phyloP scores from a whole-genome alignment of 2,113 vertebrate genomes.

The Aix galericulata region DNA sequence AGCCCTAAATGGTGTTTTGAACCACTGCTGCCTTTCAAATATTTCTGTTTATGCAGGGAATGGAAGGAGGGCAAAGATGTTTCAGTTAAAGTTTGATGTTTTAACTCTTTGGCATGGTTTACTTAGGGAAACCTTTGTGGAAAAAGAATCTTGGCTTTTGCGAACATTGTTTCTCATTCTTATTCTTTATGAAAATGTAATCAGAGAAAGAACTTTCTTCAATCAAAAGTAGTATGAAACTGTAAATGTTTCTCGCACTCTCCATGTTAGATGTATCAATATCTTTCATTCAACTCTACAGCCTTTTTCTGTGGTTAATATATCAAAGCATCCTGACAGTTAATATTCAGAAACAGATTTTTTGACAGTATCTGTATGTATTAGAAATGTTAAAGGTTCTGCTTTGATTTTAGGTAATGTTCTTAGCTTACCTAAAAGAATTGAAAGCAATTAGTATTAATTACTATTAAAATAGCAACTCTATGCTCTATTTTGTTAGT shows the following conservation, averaged over 20 bases:
- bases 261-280: neutral
- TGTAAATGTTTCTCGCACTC: neutral
- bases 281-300: neutral
- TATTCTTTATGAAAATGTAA: neutral
- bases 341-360: neutral
- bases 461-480: neutral
- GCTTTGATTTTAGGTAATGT: neutral
- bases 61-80: neutral
- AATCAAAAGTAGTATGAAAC: neutral
- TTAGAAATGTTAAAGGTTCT: neutral
- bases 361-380: neutral
- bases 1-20: neutral
- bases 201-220: neutral
- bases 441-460: neutral
- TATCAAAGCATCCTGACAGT: neutral
- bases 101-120: neutral
- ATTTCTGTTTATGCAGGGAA: neutral
- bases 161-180: neutral
- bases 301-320: neutral
- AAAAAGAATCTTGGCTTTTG: neutral
- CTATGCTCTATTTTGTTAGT: neutral
- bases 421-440: neutral
- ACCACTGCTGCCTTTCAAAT: neutral
- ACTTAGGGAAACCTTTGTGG: neutral
- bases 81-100: neutral